Evolutionary conservation across 2,113 vertebrate genomes (phyloP), one percentile per base, ranked within the genome.

Genomic region (Strigops habroptila): DNA sequence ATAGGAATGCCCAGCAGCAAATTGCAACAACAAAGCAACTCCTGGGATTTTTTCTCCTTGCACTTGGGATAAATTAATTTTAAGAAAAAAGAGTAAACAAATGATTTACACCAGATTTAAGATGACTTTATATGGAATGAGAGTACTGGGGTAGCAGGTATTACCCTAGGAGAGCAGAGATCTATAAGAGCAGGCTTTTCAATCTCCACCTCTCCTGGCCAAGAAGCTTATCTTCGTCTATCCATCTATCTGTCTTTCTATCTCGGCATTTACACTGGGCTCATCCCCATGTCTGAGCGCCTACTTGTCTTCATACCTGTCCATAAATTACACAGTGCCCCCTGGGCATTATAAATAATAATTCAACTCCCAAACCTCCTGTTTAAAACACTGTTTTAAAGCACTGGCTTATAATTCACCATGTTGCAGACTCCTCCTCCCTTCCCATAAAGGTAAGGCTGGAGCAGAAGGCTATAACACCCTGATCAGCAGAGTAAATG

Each of bases 1-100:
- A 89, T 95, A 94, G 91, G 69, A 96, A 97, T 97, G 96, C 97
- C 96, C 95, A 93, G 96, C 95, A 97, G 96, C 96, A 96, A 97
- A 96, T 77, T 97, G 96, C 88, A 95, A 97, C 93, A 97, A 97
- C 97, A 97, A 97, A 97, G 96, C 86, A 89, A 88, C 57, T 91
- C 46, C 52, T 81, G 33, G 14, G 39, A 22, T 79, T 51, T 68
- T 64, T 51, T 81, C 63, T 4, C 35, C 76, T 88, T 90, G 37
- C 57, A 81, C 77, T 92, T 86, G 41, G 75, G 92, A 92, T 80
- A 92, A 78, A 94, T 91, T 91, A 80, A 82, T 88, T 86, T 62
- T 0, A 53, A 53, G 4, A 68, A 75, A 91, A 84, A 83, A 21
- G n/a, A 91, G 76, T 70, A 86, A 95, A 90, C 41, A 86, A 85